phyloP scores from a whole-genome alignment of 2,797 vertebrate species.

The Sebastes vulpes region DNA sequence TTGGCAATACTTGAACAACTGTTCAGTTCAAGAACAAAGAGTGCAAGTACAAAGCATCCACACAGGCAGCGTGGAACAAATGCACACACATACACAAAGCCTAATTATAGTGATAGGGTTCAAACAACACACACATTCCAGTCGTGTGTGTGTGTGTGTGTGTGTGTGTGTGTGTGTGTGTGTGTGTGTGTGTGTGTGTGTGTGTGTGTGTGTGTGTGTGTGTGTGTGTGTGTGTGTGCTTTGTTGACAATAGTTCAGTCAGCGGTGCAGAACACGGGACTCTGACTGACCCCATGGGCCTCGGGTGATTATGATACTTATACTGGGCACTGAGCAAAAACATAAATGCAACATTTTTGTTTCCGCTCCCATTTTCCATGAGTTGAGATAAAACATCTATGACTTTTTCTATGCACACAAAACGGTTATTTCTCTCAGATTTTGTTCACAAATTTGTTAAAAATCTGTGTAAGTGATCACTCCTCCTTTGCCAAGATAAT shows the following conservation, averaged over 20 bases:
- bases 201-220: background rate
- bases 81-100: constrained; percentile 20
- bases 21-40: constrained; percentile 46
- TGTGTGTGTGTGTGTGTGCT: background rate
- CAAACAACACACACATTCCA: constrained; percentile 56
- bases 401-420: no score
- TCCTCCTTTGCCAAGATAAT: no score
- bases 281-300: background rate
- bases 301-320: constrained; percentile 26
- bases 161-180: no score
- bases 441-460: no score
- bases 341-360: no score
- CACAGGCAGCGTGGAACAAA: constrained; percentile 32
- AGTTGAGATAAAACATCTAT: no score
- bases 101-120: constrained; percentile 66
- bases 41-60: constrained; percentile 32
- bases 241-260: constrained; percentile 37
- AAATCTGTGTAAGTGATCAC: fast-evolving
- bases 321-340: background rate
- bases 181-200: background rate
- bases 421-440: no score
- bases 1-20: constrained; percentile 17
- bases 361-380: no score
- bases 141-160: background rate
- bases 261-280: constrained; percentile 16